Evolutionary conservation across 2,888 invertebrate species (phyloP).

Genomic region (Drosophila merina): DNA sequence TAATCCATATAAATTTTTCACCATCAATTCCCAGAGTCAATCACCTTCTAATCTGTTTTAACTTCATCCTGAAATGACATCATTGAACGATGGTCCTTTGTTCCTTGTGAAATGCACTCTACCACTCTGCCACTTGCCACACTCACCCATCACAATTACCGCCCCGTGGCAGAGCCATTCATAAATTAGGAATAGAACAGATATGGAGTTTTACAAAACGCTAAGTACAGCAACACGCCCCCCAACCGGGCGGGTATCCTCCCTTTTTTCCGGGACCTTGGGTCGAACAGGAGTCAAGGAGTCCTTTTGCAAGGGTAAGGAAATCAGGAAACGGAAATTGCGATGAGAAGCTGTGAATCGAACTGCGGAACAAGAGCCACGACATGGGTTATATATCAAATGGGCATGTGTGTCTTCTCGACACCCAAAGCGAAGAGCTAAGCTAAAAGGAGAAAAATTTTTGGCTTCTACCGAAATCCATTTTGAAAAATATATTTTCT

Average conservation of each 20-base stretch:
- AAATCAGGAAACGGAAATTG: conserved; percentile 76
- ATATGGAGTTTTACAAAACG: conserved; percentile 70
- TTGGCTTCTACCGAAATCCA: conserved; percentile 42
- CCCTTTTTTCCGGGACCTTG: background rate
- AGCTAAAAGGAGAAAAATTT: conserved; percentile 6
- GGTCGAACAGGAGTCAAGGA: background rate
- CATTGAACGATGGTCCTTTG: conserved; percentile 47
- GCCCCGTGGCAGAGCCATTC: conserved; percentile 66
- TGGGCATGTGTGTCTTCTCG: conserved; percentile 26
- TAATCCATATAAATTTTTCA: too few relatives aligned
- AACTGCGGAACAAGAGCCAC: conserved; percentile 63
- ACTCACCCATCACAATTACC: conserved; percentile 68
- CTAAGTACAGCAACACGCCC: conserved; percentile 57
- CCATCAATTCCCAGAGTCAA: conserved; percentile 7
- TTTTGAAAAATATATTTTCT: conserved; percentile 69
- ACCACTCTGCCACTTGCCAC: conserved; percentile 18
- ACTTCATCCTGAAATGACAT: conserved; percentile 54
- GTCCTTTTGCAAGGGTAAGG: conserved; percentile 48
- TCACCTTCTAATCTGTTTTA: conserved; percentile 12
- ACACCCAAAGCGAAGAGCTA: conserved; percentile 13
- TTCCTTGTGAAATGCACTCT: conserved; percentile 45
- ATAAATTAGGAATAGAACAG: conserved; percentile 62
- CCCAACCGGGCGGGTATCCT: conserved; percentile 2
- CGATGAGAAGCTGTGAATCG: conserved; percentile 79
- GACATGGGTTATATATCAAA: conserved; percentile 67